Base-by-base conservation (phyloP, 2,888 invertebrate species). In the Magallana nippona region DNA sequence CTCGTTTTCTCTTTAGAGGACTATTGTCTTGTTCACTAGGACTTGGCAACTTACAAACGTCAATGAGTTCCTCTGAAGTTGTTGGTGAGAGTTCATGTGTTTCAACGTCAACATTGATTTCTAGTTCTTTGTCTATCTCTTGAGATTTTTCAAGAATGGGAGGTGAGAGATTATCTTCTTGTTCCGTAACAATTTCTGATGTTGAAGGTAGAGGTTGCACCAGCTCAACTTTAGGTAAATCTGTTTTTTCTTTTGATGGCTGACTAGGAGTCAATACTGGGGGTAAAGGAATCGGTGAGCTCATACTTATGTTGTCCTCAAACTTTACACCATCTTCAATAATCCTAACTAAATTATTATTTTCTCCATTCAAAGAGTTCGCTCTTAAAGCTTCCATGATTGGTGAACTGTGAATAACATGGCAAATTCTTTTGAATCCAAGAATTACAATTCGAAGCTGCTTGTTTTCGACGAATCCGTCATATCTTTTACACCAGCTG, bases 361-460 rank as follows among this genome's bases (percentile, higher is more conserved):
- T 90, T 83, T 91, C 91, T 19, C 92, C 92, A 83, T 91, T 92
- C 2, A 87, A 58, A n/a, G 79, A 81, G 32, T 77, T 78, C 78
- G 84, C 85, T 56, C 63, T 78, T 55, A 93, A 84, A 44, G 89
- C 88, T 17, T 81, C 63, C 8, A 91, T 91, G 22, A 92, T 87
- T 10, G 87, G 86, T 1, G 91, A 91, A 58, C 85, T 85, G n/a
- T 96, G 96, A 91, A 98, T 95, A 94, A 97, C 97, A 92, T 96
- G 96, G 95, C 98, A 98, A 86, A 98, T 95, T 92, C 97, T 97
- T 94, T 97, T 97, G 93, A 98, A 98, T 95, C 98, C 98, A 94
- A 97, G 96, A 84, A 98, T 94, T 77, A 98, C 95, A 90, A 97
- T 96, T 82, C 97, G 96, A 91, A 98, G 95, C 90, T 97, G 96